Conservation (phyloP, 2,888 invertebrate genomes). For the Matsumyia berberina region DNA sequence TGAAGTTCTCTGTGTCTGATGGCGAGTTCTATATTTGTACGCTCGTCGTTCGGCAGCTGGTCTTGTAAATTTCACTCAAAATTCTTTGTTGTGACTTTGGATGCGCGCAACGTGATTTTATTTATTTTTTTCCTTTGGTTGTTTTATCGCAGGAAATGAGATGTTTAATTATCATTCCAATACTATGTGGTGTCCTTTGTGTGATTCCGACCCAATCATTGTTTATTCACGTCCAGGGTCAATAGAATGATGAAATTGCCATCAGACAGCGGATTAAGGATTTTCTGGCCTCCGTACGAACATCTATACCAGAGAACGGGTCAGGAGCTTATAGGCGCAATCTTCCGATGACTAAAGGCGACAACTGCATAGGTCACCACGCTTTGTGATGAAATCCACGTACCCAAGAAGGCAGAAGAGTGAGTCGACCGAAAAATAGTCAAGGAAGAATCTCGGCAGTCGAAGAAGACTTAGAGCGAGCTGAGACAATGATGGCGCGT, state of each 20-base stretch:
- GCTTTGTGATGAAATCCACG: too few relatives aligned
- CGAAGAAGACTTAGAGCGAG: too few relatives aligned
- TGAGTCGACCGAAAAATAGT: too few relatives aligned
- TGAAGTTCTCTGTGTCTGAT: slow-evolving; percentile 1
- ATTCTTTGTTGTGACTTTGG: slow-evolving; percentile 44
- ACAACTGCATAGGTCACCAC: too few relatives aligned
- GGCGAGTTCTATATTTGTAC: slow-evolving; percentile 29
- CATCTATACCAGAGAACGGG: too few relatives aligned
- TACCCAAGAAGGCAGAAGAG: too few relatives aligned
- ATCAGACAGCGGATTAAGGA: background rate
- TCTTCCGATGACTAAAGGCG: too few relatives aligned
- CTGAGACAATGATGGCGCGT: too few relatives aligned
- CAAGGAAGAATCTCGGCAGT: too few relatives aligned
- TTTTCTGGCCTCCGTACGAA: too few relatives aligned
- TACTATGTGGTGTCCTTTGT: background rate
- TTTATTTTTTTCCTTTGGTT: slow-evolving; percentile 7
- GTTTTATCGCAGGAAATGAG: slow-evolving; percentile 17
- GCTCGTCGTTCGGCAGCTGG: slow-evolving; percentile 43
- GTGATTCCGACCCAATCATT: background rate
- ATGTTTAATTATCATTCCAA: slow-evolving; percentile 42
- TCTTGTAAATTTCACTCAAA: slow-evolving; percentile 24
- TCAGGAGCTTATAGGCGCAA: too few relatives aligned
- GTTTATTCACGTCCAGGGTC: background rate
- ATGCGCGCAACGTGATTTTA: slow-evolving; percentile 25
- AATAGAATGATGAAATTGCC: background rate